Percentiles rank a stretch among this genome's conserved stretches.
phyloP scores from a whole-genome alignment of 2,113 vertebrate species.

The Erythrolamprus reginae region DNA sequence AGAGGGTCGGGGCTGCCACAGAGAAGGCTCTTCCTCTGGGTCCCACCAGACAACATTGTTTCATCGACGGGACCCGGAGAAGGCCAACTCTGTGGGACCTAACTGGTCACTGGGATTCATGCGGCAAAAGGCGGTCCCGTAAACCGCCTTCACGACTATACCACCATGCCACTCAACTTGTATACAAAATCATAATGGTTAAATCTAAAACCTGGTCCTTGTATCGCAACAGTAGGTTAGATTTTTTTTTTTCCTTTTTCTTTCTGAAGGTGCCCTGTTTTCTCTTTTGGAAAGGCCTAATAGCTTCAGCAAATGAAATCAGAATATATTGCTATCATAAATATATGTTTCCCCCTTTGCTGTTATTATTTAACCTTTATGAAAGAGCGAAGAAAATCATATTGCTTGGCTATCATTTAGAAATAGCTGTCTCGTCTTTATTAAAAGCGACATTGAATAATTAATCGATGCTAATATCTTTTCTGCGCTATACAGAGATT shows the following conservation, averaged over 20 bases:
- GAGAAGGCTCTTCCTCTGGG: too few species aligned
- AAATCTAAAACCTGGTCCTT: background rate
- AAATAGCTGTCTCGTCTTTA: background rate
- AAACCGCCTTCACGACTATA: background rate
- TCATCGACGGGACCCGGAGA: too few species aligned
- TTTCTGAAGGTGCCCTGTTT: background rate
- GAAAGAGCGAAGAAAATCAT: background rate
- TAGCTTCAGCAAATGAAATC: background rate
- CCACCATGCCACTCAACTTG: background rate
- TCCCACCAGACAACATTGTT: too few species aligned
- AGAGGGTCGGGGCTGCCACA: too few species aligned
- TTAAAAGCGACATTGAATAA: conserved; percentile 11
- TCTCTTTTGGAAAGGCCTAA: background rate
- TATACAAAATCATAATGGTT: background rate
- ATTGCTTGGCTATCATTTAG: background rate
- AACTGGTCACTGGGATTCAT: too few species aligned
- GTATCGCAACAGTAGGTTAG: background rate
- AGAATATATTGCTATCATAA: background rate
- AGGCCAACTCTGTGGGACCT: too few species aligned
- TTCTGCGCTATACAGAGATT: conserved; percentile 27
- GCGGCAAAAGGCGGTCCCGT: too few species aligned
- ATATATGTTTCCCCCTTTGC: background rate
- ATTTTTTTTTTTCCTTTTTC: background rate
- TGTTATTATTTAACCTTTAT: background rate
- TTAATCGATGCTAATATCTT: conserved; percentile 29